phyloP scores from a whole-genome alignment of 2,113 vertebrate species.

The Hyperoodon ampullatus region DNA sequence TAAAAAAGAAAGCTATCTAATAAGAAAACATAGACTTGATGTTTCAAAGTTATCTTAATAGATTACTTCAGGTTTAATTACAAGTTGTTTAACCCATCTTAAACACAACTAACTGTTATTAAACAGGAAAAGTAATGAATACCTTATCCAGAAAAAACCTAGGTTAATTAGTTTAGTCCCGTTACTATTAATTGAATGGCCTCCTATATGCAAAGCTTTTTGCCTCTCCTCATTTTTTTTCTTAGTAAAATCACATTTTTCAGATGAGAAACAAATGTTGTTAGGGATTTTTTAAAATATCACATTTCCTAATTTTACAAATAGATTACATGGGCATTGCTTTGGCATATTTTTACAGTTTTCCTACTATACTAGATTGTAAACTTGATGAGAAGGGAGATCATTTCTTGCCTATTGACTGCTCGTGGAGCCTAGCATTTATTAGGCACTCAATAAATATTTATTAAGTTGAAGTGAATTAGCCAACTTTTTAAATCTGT shows the following conservation, averaged over 20 bases:
- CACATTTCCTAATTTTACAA: conserved; percentile 37
- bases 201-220: not conserved
- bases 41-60: conserved; percentile 55
- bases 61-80: conserved; percentile 46
- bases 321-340: not conserved
- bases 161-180: not conserved
- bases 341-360: conserved; percentile 28
- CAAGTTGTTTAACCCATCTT: conserved; percentile 2
- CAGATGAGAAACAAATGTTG: conserved; percentile 23
- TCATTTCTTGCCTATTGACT: conserved; percentile 39
- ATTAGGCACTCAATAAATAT: conserved; percentile 33
- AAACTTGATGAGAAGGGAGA: not conserved
- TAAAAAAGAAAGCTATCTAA: conserved; percentile 9
- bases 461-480: conserved; percentile 57
- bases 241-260: conserved; percentile 24
- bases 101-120: conserved; percentile 31
- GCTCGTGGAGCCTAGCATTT: not conserved
- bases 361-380: not conserved
- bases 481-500: conserved; percentile 18
- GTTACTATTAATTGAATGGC: not conserved
- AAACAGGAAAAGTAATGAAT: conserved; percentile 33
- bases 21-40: conserved; percentile 39
- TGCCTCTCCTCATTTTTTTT: not conserved
- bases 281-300: conserved; percentile 16
- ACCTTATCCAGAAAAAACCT: not conserved